Base-by-base conservation (phyloP, 2,797 vertebrate genomes). In the Helarctos malayanus region DNA sequence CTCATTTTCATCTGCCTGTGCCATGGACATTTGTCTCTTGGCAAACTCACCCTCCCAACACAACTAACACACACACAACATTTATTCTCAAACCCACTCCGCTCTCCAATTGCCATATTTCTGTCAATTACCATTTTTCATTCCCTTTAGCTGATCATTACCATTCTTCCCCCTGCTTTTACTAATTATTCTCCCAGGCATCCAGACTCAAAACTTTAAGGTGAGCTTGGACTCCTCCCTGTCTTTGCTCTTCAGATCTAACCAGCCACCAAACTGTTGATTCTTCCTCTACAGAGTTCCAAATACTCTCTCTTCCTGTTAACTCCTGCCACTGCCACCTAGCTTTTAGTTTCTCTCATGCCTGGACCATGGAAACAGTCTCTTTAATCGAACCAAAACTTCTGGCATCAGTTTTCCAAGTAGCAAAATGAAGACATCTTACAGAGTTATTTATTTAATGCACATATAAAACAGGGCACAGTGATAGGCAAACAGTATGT, bases 61-160 rank as follows among this genome's bases (percentile, higher is more conserved):
- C 0, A 99, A 99, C 99, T 97, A 99, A 99, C 97, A 99, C 99
- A 86, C 99, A 99, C 98, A 99, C 98, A 99, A 99, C 98, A 99
- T 99, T 99, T 95, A 99, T 99, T 98, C 99, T 99, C 86, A 98
- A 99, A 90, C 21, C 0, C 99, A 99, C 11, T 99, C 99, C 7
- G 98, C 98, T 0, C 98, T 99, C 73, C 47, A 41, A 63, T 35
- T 99, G 99, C 54, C 7, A 38, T 99, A 52, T 98, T 83, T 99
- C 94, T 99, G 99, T 98, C 41, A 65, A 99, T 99, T 82, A 96
- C 99, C 63, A 99, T 99, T 97, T 99, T 99, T 69, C 99, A 99
- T n/a, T 96, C 99, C 92, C 99, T 99, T 25, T 99, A 99, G 25
- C 98, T 99, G 97, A 99, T 99, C 32, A 99, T 99, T 98, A 99